These are phyloP conservation scores for Halcyon leucocephala DNA, from an alignment of 2,797 vertebrate species.

Conservation along the genomic window DNA sequence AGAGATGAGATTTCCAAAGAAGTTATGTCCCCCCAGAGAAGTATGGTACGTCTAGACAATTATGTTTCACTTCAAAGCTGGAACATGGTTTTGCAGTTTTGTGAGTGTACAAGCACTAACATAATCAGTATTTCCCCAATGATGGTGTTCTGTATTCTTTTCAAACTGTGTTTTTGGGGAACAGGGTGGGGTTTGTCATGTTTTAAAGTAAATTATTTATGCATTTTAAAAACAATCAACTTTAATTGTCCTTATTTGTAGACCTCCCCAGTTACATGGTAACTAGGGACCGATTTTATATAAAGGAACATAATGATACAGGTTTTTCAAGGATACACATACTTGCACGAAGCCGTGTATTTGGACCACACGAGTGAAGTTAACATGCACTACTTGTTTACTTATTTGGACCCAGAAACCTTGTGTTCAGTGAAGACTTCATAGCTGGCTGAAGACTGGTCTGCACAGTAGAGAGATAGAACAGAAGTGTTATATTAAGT, in stretches of 20 bases:
- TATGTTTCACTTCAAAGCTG: slow-evolving; percentile 36
- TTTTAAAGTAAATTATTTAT: slow-evolving; percentile 64
- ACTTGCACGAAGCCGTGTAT: neutral
- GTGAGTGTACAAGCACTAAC: slow-evolving; percentile 49
- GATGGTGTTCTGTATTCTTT: slow-evolving; percentile 50
- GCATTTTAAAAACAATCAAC: slow-evolving; percentile 12
- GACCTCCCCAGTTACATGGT: neutral
- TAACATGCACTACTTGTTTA: neutral
- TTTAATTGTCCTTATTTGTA: slow-evolving; percentile 49
- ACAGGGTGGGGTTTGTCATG: neutral
- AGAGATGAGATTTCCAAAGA: neutral
- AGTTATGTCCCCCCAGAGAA: neutral
- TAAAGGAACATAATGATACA: neutral
- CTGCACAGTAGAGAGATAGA: neutral
- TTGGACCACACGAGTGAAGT: neutral
- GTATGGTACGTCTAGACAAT: slow-evolving; percentile 16
- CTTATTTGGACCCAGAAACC: neutral
- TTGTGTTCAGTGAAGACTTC: neutral
- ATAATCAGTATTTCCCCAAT: slow-evolving; percentile 28
- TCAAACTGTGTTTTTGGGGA: neutral
- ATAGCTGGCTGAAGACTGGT: neutral
- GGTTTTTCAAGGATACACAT: neutral
- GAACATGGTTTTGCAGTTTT: slow-evolving; percentile 32
- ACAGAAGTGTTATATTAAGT: neutral
- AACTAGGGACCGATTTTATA: neutral